phyloP scores from a whole-genome alignment of 2,888 invertebrate species.

The Zhengitettix transpicula region DNA sequence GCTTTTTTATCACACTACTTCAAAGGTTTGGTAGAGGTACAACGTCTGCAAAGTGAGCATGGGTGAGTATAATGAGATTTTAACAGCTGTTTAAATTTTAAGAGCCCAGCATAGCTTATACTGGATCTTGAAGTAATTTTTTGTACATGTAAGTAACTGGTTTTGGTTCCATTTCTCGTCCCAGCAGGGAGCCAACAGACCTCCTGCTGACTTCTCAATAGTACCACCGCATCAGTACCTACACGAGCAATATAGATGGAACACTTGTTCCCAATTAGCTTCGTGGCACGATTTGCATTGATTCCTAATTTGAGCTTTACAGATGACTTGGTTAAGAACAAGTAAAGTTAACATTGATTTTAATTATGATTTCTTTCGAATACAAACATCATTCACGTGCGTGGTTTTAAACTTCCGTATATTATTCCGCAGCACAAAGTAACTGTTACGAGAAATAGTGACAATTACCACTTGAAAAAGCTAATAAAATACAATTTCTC shows the following conservation, averaged over 20 bases:
- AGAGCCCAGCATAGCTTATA: background rate
- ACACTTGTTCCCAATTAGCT: background rate
- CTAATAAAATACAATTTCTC: too few relatives aligned
- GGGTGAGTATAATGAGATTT: conserved; percentile 6
- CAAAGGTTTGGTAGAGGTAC: background rate
- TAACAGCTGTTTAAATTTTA: conserved; percentile 10
- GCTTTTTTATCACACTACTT: background rate
- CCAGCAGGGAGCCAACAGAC: conserved; percentile 9
- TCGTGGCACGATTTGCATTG: too few relatives aligned
- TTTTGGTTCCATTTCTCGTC: conserved; percentile 10
- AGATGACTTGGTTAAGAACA: too few relatives aligned
- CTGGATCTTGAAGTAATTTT: too few relatives aligned
- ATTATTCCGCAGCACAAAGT: too few relatives aligned
- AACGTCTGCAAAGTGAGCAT: background rate
- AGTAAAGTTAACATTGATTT: too few relatives aligned
- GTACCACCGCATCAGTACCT: background rate
- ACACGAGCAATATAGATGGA: background rate
- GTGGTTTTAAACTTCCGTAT: too few relatives aligned
- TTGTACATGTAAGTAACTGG: conserved; percentile 1
- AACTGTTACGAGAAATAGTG: too few relatives aligned
- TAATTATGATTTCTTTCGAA: too few relatives aligned
- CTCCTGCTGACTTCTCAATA: conserved; percentile 8
- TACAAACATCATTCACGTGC: too few relatives aligned
- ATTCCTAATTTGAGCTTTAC: too few relatives aligned
- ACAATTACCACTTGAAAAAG: too few relatives aligned